Conservation (phyloP, 2,888 invertebrate genomes). For the Lepidocyrtinus sp. region DNA sequence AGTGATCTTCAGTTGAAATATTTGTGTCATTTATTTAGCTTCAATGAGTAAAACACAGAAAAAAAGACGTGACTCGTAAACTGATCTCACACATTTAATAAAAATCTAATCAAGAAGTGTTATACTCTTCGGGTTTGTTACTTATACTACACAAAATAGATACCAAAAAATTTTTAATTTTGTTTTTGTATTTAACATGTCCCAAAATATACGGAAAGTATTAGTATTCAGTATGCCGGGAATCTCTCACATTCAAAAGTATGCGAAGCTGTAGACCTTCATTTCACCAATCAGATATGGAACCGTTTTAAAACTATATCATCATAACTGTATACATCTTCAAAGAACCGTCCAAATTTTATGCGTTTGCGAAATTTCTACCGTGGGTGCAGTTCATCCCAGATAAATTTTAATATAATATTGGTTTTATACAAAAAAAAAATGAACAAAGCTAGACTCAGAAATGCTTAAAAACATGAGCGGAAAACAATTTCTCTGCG, state of each 20-base stretch:
- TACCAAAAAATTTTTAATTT: constrained; percentile 22
- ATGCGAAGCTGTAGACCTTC: not conserved
- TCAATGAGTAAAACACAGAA: not conserved
- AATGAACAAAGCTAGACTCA: not conserved
- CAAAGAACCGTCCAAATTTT: constrained; percentile 11
- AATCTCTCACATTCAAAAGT: not conserved
- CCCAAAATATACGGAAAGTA: not conserved
- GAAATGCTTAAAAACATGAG: constrained; percentile 34
- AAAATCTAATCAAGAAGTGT: not conserved
- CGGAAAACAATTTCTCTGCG: constrained; percentile 31
- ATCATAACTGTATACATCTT: not conserved
- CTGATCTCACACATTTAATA: constrained; percentile 42
- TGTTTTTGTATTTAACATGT: not conserved
- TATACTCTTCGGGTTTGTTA: not conserved
- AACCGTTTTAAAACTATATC: not conserved
- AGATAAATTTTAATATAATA: not conserved
- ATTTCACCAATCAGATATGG: not conserved
- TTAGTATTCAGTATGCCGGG: not conserved
- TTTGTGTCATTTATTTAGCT: not conserved
- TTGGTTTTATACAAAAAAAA: not conserved
- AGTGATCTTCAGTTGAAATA: not conserved
- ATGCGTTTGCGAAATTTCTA: not conserved
- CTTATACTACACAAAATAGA: constrained; percentile 17
- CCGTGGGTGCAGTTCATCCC: not conserved
- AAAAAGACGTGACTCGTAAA: constrained; percentile 44